Conservation (phyloP, 2,888 invertebrate species). For the Incurvaria masculella region DNA sequence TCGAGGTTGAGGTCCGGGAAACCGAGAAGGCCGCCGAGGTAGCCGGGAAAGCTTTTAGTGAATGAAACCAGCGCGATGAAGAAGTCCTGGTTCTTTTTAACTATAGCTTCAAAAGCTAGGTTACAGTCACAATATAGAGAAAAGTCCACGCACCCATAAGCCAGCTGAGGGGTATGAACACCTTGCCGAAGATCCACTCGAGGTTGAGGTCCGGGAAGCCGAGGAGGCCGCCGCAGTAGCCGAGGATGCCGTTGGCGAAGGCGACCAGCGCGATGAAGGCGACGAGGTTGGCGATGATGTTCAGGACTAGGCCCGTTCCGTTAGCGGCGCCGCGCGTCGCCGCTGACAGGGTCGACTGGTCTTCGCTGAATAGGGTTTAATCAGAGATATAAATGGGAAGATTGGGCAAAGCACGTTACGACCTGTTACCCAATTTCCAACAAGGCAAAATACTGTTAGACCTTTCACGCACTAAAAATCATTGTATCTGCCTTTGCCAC, state of each 20-base stretch:
- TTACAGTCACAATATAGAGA: too few relatives aligned
- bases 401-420: too few relatives aligned
- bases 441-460: too few relatives aligned
- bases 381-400: too few relatives aligned
- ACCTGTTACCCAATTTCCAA: too few relatives aligned
- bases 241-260: conserved; percentile 76
- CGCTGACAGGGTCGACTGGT: conserved; percentile 84
- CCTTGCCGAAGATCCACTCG: conserved; percentile 78
- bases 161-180: conserved; percentile 89
- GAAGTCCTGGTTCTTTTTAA: conserved; percentile 90
- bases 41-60: conserved; percentile 74
- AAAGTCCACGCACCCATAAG: conserved; percentile 85
- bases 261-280: conserved; percentile 88
- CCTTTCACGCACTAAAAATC: too few relatives aligned
- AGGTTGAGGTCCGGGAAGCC: conserved; percentile 62
- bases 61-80: conserved; percentile 86
- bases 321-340: conserved; percentile 85
- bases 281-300: conserved; percentile 88
- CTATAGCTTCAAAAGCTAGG: too few relatives aligned
- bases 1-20: conserved; percentile 60
- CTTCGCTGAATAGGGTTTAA: conserved; percentile 56
- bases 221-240: conserved; percentile 77
- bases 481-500: too few relatives aligned
- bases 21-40: conserved; percentile 79
- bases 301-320: conserved; percentile 76